These are phyloP conservation scores for Amphiprion percula DNA, from an alignment of 2,113 vertebrate species.

Conservation along the genomic window DNA sequence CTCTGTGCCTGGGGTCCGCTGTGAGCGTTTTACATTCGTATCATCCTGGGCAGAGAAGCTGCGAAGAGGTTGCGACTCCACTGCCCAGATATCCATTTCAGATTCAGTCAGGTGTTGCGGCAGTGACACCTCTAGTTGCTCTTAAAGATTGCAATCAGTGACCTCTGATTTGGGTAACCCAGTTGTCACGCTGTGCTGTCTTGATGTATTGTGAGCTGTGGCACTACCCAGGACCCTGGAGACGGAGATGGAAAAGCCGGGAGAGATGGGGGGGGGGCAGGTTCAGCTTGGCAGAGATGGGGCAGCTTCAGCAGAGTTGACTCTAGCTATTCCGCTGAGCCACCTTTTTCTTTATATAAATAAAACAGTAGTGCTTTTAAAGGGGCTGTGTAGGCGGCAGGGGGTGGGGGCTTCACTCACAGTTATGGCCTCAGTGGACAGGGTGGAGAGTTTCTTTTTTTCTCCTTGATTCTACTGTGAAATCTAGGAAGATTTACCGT, in stretches of 20 bases:
- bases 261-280: constrained; percentile 16
- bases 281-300: constrained; percentile 21
- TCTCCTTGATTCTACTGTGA: background rate
- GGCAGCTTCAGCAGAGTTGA: constrained; percentile 49
- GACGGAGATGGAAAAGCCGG: constrained; percentile 55
- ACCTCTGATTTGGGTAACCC: constrained; percentile 80
- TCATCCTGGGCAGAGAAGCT: constrained; percentile 28
- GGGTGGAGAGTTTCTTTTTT: background rate
- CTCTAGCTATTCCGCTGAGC: constrained; percentile 57
- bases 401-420: constrained; percentile 26
- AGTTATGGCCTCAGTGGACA: constrained; percentile 20
- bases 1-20: constrained; percentile 25
- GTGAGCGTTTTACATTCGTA: constrained; percentile 35
- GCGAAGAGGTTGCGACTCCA: constrained; percentile 41
- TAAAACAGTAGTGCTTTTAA: constrained; percentile 77
- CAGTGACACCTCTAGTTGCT: constrained; percentile 76
- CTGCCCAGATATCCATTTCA: constrained; percentile 72
- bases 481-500: background rate
- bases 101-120: constrained; percentile 70
- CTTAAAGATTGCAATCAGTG: constrained; percentile 82
- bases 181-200: constrained; percentile 65
- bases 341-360: constrained; percentile 63
- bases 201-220: constrained; percentile 65
- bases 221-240: constrained; percentile 38
- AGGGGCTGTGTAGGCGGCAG: constrained; percentile 20